phyloP scores from a whole-genome alignment of 1,140 invertebrate species.

The Macrotrachela quadricornifera region DNA sequence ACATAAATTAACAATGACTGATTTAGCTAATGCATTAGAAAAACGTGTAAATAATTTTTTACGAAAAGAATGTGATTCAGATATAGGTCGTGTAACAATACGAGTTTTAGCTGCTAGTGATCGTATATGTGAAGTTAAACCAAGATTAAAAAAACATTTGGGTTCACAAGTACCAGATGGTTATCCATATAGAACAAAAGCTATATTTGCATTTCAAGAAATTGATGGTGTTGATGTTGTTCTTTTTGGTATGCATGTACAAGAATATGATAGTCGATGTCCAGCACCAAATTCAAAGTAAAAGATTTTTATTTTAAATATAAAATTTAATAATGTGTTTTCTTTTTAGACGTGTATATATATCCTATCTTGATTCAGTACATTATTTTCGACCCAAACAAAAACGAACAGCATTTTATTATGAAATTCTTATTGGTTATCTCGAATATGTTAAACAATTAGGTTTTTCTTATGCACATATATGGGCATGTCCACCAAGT shows the following conservation, averaged over 20 bases:
- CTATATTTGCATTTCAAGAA: constrained; percentile 96
- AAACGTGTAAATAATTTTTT: constrained; percentile 76
- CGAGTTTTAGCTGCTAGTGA: constrained; percentile 89
- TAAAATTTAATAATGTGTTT: too few relatives aligned
- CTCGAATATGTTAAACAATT: constrained; percentile 89
- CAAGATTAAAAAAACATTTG: constrained; percentile 52
- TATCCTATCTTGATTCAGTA: constrained; percentile 95
- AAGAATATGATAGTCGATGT: constrained; percentile 95
- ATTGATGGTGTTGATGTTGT: constrained; percentile 93
- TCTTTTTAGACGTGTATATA: constrained; percentile 71
- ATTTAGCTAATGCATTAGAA: constrained; percentile 86
- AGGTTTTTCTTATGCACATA: constrained; percentile 47
- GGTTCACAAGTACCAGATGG: constrained; percentile 59
- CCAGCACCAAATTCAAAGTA: constrained; percentile 64
- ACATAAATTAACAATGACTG: not conserved
- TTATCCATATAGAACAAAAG: constrained; percentile 91
- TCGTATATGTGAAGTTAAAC: constrained; percentile 92
- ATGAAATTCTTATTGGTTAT: constrained; percentile 94
- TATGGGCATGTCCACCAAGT: constrained; percentile 90
- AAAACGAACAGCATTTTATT: constrained; percentile 92
- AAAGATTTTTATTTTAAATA: too few relatives aligned
- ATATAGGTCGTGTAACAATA: constrained; percentile 86
- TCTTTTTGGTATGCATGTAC: constrained; percentile 99
- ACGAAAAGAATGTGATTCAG: constrained; percentile 57
- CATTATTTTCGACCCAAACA: constrained; percentile 95